Evolutionary conservation across 2,888 invertebrate species (phyloP).

Genomic region (Pteria penguin): DNA sequence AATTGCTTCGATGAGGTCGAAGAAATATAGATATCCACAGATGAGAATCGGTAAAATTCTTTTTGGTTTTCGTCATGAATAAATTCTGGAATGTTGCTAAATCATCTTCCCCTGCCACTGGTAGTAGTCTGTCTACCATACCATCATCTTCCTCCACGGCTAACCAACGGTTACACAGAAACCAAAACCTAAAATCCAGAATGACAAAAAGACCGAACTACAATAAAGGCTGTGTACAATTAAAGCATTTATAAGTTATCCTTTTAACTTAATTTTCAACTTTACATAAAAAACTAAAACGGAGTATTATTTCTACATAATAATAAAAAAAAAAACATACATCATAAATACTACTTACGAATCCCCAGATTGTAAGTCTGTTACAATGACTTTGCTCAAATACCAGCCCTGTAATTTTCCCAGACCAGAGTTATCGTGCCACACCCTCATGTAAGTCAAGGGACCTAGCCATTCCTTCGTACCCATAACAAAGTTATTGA

Average conservation of each 20-base stretch:
- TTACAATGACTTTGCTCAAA: slow-evolving; percentile 66
- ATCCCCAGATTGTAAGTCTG: slow-evolving; percentile 67
- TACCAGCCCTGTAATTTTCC: slow-evolving; percentile 70
- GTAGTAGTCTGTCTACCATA: slow-evolving; percentile 60
- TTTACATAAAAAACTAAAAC: too few species aligned
- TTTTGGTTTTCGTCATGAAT: slow-evolving; percentile 71
- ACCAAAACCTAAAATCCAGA: slow-evolving; percentile 69
- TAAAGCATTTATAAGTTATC: too few species aligned
- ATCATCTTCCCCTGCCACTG: slow-evolving; percentile 58
- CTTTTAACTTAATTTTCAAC: too few species aligned
- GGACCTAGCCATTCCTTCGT: slow-evolving; percentile 70
- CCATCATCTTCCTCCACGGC: slow-evolving; percentile 65
- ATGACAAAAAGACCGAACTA: slow-evolving; percentile 20
- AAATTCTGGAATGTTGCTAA: slow-evolving; percentile 61
- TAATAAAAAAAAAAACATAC: too few species aligned
- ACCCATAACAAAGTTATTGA: slow-evolving; percentile 74
- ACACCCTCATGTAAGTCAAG: slow-evolving; percentile 70
- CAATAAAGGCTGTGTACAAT: too few species aligned
- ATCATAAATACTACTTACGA: too few species aligned
- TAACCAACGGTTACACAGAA: slow-evolving; percentile 78
- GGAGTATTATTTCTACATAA: too few species aligned
- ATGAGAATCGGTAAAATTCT: slow-evolving; percentile 79
- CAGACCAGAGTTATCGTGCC: slow-evolving; percentile 74
- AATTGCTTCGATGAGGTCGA: slow-evolving; percentile 78
- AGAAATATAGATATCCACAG: slow-evolving; percentile 81